Percentiles rank a stretch among this genome's conserved stretches.
These are phyloP conservation scores for Yoshiicerus persimilis DNA, from an alignment of 1,140 invertebrate species.

Conservation along the genomic window DNA sequence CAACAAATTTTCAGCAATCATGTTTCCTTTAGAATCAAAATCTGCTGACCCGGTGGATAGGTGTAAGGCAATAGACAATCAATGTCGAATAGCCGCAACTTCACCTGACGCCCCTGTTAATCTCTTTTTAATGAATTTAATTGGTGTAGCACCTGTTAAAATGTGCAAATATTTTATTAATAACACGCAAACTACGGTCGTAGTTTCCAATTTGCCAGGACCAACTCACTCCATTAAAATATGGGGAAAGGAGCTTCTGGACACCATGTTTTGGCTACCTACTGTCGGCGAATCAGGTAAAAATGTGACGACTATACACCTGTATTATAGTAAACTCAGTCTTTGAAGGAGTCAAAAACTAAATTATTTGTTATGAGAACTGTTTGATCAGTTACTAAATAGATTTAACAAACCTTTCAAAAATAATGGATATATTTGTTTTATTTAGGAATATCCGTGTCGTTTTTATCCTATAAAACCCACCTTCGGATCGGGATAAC, in stretches of 20 bases:
- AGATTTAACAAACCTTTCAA: too few relatives aligned
- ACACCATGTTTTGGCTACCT: slow-evolving; percentile 47
- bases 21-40: slow-evolving; percentile 29
- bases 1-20: slow-evolving; percentile 44
- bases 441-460: slow-evolving; percentile 35
- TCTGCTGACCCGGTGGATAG: not conserved
- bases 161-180: slow-evolving; percentile 35
- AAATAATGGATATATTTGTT: too few relatives aligned
- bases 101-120: slow-evolving; percentile 44
- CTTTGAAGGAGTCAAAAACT: too few relatives aligned
- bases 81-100: not conserved
- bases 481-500: slow-evolving; percentile 41
- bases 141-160: slow-evolving; percentile 14
- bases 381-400: too few relatives aligned
- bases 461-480: slow-evolving; percentile 36
- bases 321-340: too few relatives aligned
- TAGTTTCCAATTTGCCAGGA: slow-evolving; percentile 44
- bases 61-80: slow-evolving; percentile 21
- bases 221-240: slow-evolving; percentile 27
- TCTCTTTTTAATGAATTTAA: slow-evolving; percentile 34
- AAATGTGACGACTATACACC: not conserved
- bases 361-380: too few relatives aligned
- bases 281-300: slow-evolving; percentile 42
- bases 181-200: slow-evolving; percentile 41
- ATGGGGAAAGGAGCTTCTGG: slow-evolving; percentile 32